Conservation (phyloP, 1,140 invertebrate genomes). For the Leptinotarsa undecemlineata region DNA sequence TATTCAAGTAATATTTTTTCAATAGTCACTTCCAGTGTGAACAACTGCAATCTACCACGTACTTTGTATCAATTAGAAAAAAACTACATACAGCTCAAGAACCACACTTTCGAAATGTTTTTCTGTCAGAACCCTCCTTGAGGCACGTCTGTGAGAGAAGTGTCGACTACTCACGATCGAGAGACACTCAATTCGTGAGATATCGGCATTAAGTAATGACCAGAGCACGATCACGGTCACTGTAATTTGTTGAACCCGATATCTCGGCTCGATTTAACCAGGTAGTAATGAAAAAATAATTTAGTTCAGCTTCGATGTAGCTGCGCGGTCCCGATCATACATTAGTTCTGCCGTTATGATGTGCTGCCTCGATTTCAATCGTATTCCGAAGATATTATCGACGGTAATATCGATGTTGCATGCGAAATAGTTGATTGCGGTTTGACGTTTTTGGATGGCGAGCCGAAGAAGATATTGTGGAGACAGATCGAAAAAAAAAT, state of each 20-base stretch:
- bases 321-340: not conserved
- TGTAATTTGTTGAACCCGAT: constrained; percentile 51
- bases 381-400: not conserved
- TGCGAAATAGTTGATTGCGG: not conserved
- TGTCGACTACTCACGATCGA: constrained; percentile 41
- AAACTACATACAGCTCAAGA: too few species aligned
- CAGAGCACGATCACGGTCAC: constrained; percentile 47
- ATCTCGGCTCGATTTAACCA: constrained; percentile 43
- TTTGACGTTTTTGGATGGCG: not conserved
- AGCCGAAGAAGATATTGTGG: not conserved
- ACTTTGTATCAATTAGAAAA: too few species aligned
- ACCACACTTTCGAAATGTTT: too few species aligned
- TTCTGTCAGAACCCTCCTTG: not conserved
- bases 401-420: not conserved
- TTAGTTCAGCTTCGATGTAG: constrained; percentile 28
- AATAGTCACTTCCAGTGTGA: too few species aligned
- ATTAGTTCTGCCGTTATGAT: constrained; percentile 19
- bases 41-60: too few species aligned
- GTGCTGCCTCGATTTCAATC: constrained; percentile 22
- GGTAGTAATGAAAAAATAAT: constrained; percentile 42
- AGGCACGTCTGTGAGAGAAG: not conserved
- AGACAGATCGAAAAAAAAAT: not conserved
- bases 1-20: too few species aligned
- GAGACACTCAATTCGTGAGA: constrained; percentile 45
- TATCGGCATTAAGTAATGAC: constrained; percentile 46